phyloP scores from a whole-genome alignment of 2,797 vertebrate genomes.

The Falco rusticolus region DNA sequence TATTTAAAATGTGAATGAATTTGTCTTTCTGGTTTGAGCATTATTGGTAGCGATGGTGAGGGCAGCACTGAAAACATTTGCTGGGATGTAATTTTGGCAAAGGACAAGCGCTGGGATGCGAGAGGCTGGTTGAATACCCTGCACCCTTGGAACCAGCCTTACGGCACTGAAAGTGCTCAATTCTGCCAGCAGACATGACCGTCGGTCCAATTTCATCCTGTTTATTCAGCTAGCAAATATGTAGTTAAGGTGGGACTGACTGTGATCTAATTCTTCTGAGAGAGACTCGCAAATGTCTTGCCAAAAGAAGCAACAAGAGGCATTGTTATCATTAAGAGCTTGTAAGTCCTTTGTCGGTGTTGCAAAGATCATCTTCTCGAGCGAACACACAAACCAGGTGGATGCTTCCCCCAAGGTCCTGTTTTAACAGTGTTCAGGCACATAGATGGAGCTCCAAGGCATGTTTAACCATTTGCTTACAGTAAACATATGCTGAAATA shows the following conservation, averaged over 20 bases:
- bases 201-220: neutral
- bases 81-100: neutral
- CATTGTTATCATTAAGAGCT: neutral
- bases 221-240: slow-evolving; percentile 30
- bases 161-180: rapidly evolving
- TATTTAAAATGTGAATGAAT: neutral
- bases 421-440: neutral
- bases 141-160: neutral
- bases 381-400: neutral
- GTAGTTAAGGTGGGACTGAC: slow-evolving; percentile 33
- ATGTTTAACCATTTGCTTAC: neutral
- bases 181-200: slow-evolving; percentile 2
- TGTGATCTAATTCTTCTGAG: slow-evolving; percentile 27
- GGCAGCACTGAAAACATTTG: neutral
- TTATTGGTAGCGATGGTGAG: neutral
- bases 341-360: rapidly evolving
- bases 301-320: neutral
- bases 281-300: neutral
- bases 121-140: neutral
- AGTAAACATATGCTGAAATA: neutral
- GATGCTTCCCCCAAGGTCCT: neutral
- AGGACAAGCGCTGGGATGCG: neutral
- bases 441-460: neutral
- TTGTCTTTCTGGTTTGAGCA: neutral
- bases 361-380: neutral